Evolutionary conservation across 1,140 invertebrate genomes (phyloP).

Genomic region (Diorhabda elongata): DNA sequence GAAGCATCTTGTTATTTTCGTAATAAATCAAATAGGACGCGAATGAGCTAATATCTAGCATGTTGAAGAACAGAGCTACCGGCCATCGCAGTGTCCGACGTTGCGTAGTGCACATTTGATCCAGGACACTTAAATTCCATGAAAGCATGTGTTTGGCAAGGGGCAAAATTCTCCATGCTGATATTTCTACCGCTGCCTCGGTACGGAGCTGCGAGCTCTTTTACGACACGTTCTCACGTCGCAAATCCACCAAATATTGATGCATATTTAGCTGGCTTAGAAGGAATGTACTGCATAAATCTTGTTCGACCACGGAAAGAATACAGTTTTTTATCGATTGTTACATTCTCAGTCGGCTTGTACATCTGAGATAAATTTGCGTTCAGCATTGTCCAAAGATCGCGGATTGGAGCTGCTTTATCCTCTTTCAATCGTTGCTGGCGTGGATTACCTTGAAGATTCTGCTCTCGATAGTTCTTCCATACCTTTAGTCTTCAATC

Average conservation of each 20-base stretch:
- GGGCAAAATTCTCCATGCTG: slow-evolving; percentile 16
- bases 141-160: too few species aligned
- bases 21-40: neutral
- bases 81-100: neutral
- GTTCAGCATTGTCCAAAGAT: slow-evolving; percentile 35
- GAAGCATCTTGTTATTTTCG: neutral
- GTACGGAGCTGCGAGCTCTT: slow-evolving; percentile 33
- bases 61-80: neutral
- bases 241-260: slow-evolving; percentile 47
- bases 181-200: slow-evolving; percentile 20
- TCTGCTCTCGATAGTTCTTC: too few species aligned
- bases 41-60: neutral
- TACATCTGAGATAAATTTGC: slow-evolving; percentile 28
- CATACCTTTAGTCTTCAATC: too few species aligned
- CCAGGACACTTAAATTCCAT: neutral
- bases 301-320: slow-evolving; percentile 43
- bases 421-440: slow-evolving; percentile 31
- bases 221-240: slow-evolving; percentile 21
- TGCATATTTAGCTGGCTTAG: slow-evolving; percentile 50
- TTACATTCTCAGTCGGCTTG: slow-evolving; percentile 21
- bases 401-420: slow-evolving; percentile 39
- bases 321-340: slow-evolving; percentile 34
- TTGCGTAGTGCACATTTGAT: slow-evolving; percentile 29
- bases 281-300: slow-evolving; percentile 42
- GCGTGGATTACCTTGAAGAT: too few species aligned